phyloP scores from a whole-genome alignment of 2,888 invertebrate species.

The Gastrophysa polygoni region DNA sequence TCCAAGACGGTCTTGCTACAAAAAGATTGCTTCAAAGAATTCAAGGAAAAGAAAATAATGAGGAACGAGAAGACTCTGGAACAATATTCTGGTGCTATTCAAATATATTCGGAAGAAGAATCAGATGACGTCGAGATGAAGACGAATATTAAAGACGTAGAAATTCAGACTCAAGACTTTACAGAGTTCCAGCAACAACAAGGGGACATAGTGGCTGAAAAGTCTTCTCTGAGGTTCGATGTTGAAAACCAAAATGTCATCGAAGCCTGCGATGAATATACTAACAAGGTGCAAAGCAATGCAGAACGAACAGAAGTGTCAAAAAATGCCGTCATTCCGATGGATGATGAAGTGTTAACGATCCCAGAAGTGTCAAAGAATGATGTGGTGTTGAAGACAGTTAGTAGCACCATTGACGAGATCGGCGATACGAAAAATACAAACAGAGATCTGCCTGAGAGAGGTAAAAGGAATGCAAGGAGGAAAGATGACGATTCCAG shows the following conservation, averaged over 20 bases:
- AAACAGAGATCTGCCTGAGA: background rate
- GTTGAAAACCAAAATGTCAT: too few relatives aligned
- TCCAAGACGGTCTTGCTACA: slow-evolving; percentile 46
- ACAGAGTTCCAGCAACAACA: background rate
- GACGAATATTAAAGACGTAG: background rate
- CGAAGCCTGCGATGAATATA: too few relatives aligned
- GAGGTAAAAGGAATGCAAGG: background rate
- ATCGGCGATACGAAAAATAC: background rate
- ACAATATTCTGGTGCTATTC: slow-evolving; percentile 30
- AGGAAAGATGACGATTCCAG: slow-evolving; percentile 35
- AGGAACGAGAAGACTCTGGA: slow-evolving; percentile 28
- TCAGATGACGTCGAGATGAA: background rate
- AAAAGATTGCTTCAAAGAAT: slow-evolving; percentile 50
- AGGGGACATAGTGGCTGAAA: too few relatives aligned
- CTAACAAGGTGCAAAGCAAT: background rate
- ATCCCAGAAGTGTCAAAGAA: background rate
- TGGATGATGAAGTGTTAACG: background rate
- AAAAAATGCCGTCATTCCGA: too few relatives aligned
- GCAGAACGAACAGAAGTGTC: too few relatives aligned
- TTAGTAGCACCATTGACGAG: background rate
- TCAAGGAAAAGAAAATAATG: slow-evolving; percentile 47
- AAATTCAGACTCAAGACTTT: background rate
- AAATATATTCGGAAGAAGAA: slow-evolving; percentile 4
- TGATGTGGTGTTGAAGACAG: background rate
- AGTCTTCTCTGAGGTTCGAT: too few relatives aligned